phyloP scores from a whole-genome alignment of 1,140 invertebrate species.

The Bicyclus anynana region DNA sequence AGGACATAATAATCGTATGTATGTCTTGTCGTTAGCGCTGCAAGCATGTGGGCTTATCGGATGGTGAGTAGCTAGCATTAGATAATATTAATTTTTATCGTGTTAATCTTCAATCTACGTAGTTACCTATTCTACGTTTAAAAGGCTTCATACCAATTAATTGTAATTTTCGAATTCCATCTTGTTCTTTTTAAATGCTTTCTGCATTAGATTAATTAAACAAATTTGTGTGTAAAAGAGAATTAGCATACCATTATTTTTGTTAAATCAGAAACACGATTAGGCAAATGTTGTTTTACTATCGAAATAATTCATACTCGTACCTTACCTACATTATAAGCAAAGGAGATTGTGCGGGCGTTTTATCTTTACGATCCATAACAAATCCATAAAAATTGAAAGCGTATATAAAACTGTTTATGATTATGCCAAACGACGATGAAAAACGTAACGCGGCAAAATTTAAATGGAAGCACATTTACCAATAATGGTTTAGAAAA shows the following conservation, averaged over 20 bases:
- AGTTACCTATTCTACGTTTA: no score
- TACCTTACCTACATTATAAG: background rate
- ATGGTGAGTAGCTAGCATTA: no score
- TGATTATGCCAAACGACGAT: constrained; percentile 1
- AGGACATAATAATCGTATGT: no score
- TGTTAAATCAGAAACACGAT: background rate
- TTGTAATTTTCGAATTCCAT: no score
- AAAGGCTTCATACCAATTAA: no score
- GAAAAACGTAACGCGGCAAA: background rate
- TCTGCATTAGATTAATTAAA: no score
- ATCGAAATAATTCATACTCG: background rate
- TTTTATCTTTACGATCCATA: constrained; percentile 16
- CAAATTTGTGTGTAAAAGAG: no score
- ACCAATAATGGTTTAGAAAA: background rate
- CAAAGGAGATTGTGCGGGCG: background rate
- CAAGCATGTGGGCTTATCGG: no score
- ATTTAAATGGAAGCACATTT: constrained; percentile 6
- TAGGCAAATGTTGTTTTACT: background rate
- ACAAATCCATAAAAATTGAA: constrained; percentile 18
- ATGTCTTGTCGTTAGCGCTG: no score
- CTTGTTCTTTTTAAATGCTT: no score
- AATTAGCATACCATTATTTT: background rate
- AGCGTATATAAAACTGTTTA: constrained; percentile 14
- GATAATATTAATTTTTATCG: no score
- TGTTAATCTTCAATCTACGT: no score